These are phyloP conservation scores for Oncorhynchus keta DNA, from an alignment of 2,113 vertebrate species.

Conservation along the genomic window DNA sequence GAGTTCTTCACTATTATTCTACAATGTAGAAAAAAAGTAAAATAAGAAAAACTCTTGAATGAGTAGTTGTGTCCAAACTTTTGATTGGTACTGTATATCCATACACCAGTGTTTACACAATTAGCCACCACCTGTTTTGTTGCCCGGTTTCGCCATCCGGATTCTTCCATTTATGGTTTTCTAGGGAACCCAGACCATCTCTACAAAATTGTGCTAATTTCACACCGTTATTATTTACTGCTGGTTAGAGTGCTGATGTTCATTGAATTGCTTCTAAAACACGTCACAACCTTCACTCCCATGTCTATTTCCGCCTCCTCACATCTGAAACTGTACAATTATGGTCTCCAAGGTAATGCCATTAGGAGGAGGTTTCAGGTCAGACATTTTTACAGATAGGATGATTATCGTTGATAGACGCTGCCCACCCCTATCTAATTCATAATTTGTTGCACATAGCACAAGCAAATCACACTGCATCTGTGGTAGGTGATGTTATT, in stretches of 20 bases:
- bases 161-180: constrained; percentile 70
- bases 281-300: constrained; percentile 48
- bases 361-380: constrained; percentile 46
- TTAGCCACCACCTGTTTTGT: constrained; percentile 28
- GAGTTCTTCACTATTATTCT: too few species aligned
- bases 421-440: neutral
- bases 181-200: constrained; percentile 68
- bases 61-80: too few species aligned
- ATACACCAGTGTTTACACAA: neutral
- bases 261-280: constrained; percentile 56
- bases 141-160: constrained; percentile 50
- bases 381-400: constrained; percentile 56
- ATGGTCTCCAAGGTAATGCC: constrained; percentile 72
- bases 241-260: constrained; percentile 66
- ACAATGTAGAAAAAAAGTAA: too few species aligned
- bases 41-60: too few species aligned
- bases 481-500: too few species aligned
- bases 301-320: constrained; percentile 55
- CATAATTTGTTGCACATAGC: constrained; percentile 10
- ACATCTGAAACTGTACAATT: constrained; percentile 68
- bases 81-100: too few species aligned
- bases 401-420: constrained; percentile 40
- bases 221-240: constrained; percentile 64
- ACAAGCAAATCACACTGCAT: constrained; percentile 17
- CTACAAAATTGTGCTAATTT: constrained; percentile 47